Evolutionary conservation across 2,797 vertebrate species (phyloP).

Genomic region (Brachyrhaphis roseni): DNA sequence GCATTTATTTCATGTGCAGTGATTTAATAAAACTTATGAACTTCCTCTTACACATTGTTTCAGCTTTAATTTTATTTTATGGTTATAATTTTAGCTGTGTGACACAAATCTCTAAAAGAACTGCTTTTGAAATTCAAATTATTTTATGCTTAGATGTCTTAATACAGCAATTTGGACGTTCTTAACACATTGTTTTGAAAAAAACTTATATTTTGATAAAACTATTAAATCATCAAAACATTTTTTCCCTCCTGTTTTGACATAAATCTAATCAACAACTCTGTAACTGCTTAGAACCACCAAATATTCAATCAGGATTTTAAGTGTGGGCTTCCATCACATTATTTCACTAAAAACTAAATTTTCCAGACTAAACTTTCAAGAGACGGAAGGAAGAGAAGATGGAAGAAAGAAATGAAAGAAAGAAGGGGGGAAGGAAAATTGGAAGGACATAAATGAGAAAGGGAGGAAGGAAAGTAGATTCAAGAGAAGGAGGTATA

Average conservation of each 20-base stretch:
- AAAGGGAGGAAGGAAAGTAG: not conserved
- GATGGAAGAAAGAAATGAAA: too few species aligned
- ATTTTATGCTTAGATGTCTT: not conserved
- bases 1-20: not conserved
- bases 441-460: not conserved
- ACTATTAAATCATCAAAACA: not conserved
- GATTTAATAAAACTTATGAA: not conserved
- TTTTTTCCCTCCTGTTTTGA: not conserved
- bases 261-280: not conserved
- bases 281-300: not conserved
- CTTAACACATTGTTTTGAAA: not conserved
- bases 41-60: too few species aligned
- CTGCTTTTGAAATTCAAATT: not conserved
- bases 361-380: not conserved
- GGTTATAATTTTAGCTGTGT: not conserved
- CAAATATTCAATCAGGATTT: not conserved
- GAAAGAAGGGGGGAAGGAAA: not conserved
- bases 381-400: not conserved
- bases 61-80: not conserved
- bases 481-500: not conserved
- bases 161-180: not conserved
- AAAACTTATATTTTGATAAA: not conserved
- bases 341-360: not conserved
- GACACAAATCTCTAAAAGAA: not conserved
- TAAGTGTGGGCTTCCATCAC: not conserved